A percentile compares a stretch with the other conserved stretches of the same genome.
Evolutionary conservation across 2,113 vertebrate genomes (phyloP).

Genomic region (Marmota flaviventris): DNA sequence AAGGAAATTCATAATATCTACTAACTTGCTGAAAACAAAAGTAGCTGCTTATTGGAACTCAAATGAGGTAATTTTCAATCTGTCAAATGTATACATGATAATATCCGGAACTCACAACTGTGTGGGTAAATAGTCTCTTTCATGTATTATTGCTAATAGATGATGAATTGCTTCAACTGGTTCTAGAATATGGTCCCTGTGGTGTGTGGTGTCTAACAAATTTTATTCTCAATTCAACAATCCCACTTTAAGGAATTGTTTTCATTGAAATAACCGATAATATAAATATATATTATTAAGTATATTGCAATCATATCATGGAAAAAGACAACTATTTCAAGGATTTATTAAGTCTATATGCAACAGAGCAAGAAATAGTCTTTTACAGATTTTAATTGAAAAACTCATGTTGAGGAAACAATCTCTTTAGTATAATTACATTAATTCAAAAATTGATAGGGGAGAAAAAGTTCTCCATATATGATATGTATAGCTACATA

Average conservation of each 20-base stretch:
- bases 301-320: not conserved
- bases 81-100: not conserved
- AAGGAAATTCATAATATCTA: not conserved
- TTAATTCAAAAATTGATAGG: not conserved
- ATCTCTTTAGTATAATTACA: not conserved
- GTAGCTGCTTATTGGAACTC: not conserved
- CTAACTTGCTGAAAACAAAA: not conserved
- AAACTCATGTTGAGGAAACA: conserved; percentile 23
- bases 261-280: conserved; percentile 10
- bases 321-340: not conserved
- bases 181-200: not conserved
- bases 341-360: not conserved
- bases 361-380: not conserved
- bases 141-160: not conserved
- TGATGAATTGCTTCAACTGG: not conserved
- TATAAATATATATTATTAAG: not conserved
- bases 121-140: not conserved
- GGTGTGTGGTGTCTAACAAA: not conserved
- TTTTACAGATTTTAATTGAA: not conserved
- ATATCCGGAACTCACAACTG: not conserved
- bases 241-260: not conserved
- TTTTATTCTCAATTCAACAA: not conserved
- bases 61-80: not conserved
- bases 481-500: not conserved
- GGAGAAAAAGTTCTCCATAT: not conserved